Percentiles rank a stretch among this genome's conserved stretches.
Evolutionary conservation across 2,113 vertebrate species (phyloP).

Genomic region (Excalfactoria chinensis): DNA sequence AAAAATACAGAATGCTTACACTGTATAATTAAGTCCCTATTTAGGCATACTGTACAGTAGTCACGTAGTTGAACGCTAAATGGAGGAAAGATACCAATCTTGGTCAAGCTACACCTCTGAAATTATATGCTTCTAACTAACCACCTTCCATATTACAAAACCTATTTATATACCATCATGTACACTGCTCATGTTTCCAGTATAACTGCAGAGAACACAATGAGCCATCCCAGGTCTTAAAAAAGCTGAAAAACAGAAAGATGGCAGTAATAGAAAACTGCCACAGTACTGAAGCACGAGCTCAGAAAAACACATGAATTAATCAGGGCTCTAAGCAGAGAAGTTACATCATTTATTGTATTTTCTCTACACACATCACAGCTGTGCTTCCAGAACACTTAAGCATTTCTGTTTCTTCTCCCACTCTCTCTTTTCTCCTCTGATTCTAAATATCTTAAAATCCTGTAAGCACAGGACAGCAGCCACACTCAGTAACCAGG

Average conservation of each 20-base stretch:
- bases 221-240: neutral
- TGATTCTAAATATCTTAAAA: neutral
- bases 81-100: conserved; percentile 27
- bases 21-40: conserved; percentile 46
- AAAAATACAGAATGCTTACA: neutral
- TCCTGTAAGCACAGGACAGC: neutral
- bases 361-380: neutral
- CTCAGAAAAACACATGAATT: neutral
- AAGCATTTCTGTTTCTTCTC: neutral
- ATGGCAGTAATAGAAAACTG: neutral
- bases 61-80: neutral
- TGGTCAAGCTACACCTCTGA: conserved; percentile 48
- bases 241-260: neutral
- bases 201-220: neutral
- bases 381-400: neutral
- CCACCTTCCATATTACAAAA: neutral
- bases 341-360: neutral
- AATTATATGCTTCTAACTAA: conserved; percentile 47
- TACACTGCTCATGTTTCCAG: neutral
- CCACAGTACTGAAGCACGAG: neutral
- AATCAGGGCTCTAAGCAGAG: neutral
- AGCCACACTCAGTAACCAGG: neutral
- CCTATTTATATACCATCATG: conserved; percentile 7
- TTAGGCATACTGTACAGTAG: conserved; percentile 17
- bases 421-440: neutral